phyloP scores from a whole-genome alignment of 2,888 invertebrate genomes.

The Odontothrips loti region DNA sequence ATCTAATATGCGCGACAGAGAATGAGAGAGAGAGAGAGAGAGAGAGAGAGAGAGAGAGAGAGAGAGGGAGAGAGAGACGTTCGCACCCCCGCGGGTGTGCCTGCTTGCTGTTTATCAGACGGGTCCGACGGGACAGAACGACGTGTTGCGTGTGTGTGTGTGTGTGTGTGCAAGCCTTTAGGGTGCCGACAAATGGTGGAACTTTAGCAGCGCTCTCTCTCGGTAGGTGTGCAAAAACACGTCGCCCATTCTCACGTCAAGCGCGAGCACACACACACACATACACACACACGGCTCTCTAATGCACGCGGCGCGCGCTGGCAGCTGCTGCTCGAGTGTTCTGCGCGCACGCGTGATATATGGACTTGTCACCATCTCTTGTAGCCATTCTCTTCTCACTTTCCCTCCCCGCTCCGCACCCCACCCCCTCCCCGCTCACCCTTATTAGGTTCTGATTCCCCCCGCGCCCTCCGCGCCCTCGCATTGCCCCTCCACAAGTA shows the following conservation, averaged over 20 bases:
- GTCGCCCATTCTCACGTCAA: background rate
- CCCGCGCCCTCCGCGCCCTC: too few species aligned
- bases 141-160: too few species aligned
- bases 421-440: background rate
- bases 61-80: too few species aligned
- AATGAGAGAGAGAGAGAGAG: too few species aligned
- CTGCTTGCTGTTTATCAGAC: too few species aligned
- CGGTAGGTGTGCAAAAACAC: constrained; percentile 5
- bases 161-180: too few species aligned
- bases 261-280: background rate
- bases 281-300: background rate
- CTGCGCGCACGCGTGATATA: background rate
- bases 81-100: too few species aligned
- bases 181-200: constrained; percentile 1
- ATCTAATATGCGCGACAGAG: too few species aligned
- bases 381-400: background rate
- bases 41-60: too few species aligned
- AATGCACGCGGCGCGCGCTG: background rate
- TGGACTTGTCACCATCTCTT: background rate
- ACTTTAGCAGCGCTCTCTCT: background rate
- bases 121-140: too few species aligned
- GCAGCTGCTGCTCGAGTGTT: background rate
- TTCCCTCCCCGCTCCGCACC: background rate
- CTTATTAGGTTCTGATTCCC: too few species aligned
- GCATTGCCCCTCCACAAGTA: too few species aligned